Conservation (phyloP, 2,113 vertebrate genomes). For the Sylvilagus bachmani region DNA sequence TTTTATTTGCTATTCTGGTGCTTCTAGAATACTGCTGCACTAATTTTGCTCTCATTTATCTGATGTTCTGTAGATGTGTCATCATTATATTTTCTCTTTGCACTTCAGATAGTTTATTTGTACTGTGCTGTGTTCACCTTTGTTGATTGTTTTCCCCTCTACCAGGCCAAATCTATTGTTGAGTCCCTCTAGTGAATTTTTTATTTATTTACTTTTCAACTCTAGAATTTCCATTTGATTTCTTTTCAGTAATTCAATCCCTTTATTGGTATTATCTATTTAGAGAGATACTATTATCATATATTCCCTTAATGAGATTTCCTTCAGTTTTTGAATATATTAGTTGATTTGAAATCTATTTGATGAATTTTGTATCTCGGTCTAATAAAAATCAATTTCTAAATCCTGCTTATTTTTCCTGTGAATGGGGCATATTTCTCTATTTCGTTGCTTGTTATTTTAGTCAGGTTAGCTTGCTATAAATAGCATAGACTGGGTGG, state of each 20-base stretch:
- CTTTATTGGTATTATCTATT: background rate
- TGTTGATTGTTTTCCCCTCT: background rate
- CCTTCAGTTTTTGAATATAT: background rate
- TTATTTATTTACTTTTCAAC: background rate
- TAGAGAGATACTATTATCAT: background rate
- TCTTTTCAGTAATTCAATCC: background rate
- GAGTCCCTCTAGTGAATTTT: background rate
- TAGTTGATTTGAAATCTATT: background rate
- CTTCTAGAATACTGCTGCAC: background rate
- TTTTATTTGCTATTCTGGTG: background rate
- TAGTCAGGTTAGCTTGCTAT: background rate
- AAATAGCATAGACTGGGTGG: background rate
- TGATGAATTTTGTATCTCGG: background rate
- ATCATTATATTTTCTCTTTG: background rate
- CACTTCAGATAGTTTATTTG: background rate
- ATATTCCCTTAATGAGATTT: background rate
- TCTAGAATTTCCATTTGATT: background rate
- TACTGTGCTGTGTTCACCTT: no score
- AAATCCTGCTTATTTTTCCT: background rate
- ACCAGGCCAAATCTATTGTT: background rate
- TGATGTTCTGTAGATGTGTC: background rate
- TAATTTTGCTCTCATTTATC: background rate
- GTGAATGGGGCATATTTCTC: background rate
- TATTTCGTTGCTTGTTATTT: background rate
- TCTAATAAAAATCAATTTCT: background rate